phyloP scores from a whole-genome alignment of 2,113 vertebrate genomes.

The Nothocercus julius region DNA sequence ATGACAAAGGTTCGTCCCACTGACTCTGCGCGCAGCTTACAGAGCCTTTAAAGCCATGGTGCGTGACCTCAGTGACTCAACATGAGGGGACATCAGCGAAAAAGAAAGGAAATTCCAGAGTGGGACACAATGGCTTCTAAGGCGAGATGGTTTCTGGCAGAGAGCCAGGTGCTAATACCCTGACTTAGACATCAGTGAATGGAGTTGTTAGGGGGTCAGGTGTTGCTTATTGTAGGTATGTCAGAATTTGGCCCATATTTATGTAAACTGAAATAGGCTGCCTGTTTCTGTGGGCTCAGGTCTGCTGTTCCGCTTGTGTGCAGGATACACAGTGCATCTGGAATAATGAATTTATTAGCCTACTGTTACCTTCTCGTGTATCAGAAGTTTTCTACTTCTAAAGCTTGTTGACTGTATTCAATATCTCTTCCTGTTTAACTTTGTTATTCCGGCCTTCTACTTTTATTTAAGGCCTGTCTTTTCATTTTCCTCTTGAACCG shows the following conservation, averaged over 20 bases:
- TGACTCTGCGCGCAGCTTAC: neutral
- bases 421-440: conserved; percentile 2
- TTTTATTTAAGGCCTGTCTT: neutral
- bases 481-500: conserved; percentile 35
- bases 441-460: neutral
- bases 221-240: fast-evolving
- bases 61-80: neutral
- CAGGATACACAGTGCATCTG: neutral
- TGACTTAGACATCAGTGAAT: fast-evolving
- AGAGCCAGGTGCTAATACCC: neutral
- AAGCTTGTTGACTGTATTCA: conserved; percentile 30
- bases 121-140: neutral
- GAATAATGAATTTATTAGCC: conserved; percentile 35
- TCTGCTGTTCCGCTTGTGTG: neutral
- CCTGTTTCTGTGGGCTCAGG: neutral
- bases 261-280: neutral
- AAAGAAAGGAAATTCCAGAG: neutral
- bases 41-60: neutral
- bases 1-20: neutral
- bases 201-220: neutral
- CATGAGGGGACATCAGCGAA: neutral
- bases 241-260: neutral
- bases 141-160: neutral
- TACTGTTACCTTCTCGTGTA: conserved; percentile 41
- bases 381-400: neutral